phyloP scores from a whole-genome alignment of 2,113 vertebrate species.

The Pygoscelis antarcticus region DNA sequence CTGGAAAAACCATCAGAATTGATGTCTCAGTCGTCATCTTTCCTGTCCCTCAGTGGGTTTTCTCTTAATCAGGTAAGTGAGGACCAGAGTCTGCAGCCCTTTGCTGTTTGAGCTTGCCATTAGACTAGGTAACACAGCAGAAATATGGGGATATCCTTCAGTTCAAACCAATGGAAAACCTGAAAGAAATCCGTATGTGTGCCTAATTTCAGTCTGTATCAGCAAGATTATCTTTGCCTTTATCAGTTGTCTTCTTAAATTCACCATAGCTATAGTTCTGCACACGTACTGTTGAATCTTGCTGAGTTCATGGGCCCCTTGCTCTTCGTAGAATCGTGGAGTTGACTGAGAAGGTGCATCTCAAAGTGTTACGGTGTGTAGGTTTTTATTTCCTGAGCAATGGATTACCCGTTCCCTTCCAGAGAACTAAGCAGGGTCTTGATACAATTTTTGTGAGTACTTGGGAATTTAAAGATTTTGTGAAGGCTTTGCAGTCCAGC shows the following conservation, averaged over 20 bases:
- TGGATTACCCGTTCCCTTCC: not conserved
- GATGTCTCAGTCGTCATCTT: conserved; percentile 86
- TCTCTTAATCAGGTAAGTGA: conserved; percentile 89
- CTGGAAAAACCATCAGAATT: conserved; percentile 89
- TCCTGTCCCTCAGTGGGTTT: conserved; percentile 90
- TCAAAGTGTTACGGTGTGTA: not conserved
- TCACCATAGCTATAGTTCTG: not conserved
- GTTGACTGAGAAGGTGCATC: not conserved
- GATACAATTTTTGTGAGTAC: not conserved
- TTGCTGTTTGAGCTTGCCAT: not conserved
- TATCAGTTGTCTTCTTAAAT: not conserved
- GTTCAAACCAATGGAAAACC: not conserved
- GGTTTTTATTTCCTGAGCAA: not conserved
- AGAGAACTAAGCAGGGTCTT: not conserved
- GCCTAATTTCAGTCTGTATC: not conserved
- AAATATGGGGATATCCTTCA: not conserved
- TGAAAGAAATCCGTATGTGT: not conserved
- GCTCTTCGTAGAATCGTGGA: not conserved
- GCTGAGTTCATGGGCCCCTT: not conserved
- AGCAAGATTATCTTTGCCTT: not conserved
- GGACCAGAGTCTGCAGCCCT: not conserved
- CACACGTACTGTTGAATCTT: not conserved
- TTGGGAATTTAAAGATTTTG: not conserved
- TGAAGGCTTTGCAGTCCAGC: not conserved
- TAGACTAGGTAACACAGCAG: not conserved